Base-by-base conservation (phyloP, 2,113 vertebrate genomes). In the Butastur rufipennis region DNA sequence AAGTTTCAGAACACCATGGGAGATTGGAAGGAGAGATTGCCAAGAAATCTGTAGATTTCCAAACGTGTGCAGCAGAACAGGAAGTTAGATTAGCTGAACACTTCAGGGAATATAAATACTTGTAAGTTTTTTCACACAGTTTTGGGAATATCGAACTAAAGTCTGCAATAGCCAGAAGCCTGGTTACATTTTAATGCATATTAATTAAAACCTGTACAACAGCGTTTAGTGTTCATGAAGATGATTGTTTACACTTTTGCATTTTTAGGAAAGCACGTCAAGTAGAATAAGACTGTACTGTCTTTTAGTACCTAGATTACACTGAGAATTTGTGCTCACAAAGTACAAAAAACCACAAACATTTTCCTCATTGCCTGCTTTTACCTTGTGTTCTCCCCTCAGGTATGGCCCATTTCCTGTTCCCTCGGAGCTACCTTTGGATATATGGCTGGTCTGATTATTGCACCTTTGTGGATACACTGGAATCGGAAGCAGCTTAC, bases 331-430 rank as follows among this genome's bases (percentile, higher is more conserved):
- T 98, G 98, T 98, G 98, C 98, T 98, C 96, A 38, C 47, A 0
- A 97, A 94, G 97, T 96, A 96, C 77, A 94, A 95, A 95, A 94
- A 96, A 74, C 4, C 58, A 68, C 58, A 73, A 95, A 90, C 82
- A 2, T 83, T 79, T 74, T 96, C 92, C 83, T 93, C 92, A 82
- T 48, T 58, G 78, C 92, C 91, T 96, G 78, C 80, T 75, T 95
- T 88, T 91, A 47, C 88, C 78, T 82, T 89, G 79, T 16, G 7
- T 91, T 96, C 81, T 97, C 42, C 91, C 86, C 93, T 91, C 93
- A 99, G 99, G 99, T 99, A n/a, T 99, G 99, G 99, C 99, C 99
- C 81, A 98, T 99, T 81, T 99, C 99, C 95, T 99, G 99, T 98
- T 99, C 99, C 34, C 98, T 99, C 3, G 99, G 99, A 86, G 98